Percentiles rank a stretch among this genome's conserved stretches.
Conservation (phyloP, 2,888 invertebrate species). For the Drosophila atroscutellata region DNA sequence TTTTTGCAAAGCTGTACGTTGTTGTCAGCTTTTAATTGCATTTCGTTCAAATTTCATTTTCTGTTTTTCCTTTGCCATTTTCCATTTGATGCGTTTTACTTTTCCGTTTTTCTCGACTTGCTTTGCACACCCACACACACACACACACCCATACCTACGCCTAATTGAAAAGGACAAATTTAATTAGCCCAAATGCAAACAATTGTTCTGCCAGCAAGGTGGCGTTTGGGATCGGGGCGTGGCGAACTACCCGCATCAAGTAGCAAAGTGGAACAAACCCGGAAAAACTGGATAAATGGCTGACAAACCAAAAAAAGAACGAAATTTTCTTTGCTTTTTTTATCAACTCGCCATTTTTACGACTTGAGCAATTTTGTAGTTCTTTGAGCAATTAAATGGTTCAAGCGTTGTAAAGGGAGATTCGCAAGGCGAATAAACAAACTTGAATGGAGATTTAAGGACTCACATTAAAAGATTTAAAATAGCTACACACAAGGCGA, state of each 20-base stretch:
- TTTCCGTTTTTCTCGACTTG: constrained; percentile 20
- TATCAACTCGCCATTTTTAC: constrained; percentile 2
- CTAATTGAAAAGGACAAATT: constrained; percentile 65
- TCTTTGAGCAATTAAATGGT: constrained; percentile 11
- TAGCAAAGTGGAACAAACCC: background rate
- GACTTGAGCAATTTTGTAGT: background rate
- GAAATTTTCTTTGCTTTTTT: background rate
- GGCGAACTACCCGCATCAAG: background rate
- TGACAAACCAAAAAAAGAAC: constrained; percentile 4
- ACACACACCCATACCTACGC: constrained; percentile 22
- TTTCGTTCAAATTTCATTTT: constrained; percentile 42
- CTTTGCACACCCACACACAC: background rate
- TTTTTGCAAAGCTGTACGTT: constrained; percentile 41
- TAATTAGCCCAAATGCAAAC: constrained; percentile 65
- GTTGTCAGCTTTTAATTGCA: constrained; percentile 63
- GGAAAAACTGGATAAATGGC: constrained; percentile 5
- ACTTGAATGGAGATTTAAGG: background rate
- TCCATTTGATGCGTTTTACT: constrained; percentile 33
- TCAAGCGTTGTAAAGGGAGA: background rate
- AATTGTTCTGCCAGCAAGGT: constrained; percentile 12
- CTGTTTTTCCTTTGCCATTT: constrained; percentile 31
- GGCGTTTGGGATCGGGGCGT: background rate
- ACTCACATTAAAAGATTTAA: background rate
- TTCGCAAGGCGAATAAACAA: background rate
- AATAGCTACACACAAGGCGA: background rate